A percentile compares a stretch with the other conserved stretches of the same genome.
phyloP scores from a whole-genome alignment of 2,888 invertebrate species.

The Ectemnius lituratus region DNA sequence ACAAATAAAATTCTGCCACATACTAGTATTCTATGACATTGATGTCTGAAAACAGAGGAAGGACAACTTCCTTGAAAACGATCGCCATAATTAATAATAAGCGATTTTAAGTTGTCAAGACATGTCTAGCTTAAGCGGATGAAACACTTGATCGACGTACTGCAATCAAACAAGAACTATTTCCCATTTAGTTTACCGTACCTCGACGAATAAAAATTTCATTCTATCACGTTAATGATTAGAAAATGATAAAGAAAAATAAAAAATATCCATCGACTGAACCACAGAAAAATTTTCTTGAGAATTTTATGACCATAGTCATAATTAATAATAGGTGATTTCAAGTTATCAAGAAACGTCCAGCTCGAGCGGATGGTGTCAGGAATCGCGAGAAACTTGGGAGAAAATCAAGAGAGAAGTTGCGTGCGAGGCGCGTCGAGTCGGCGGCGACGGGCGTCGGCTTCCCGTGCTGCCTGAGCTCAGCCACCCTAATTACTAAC shows the following conservation, averaged over 20 bases:
- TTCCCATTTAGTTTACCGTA: too few species aligned
- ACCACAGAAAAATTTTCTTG: not conserved
- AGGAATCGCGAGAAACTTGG: constrained; percentile 28
- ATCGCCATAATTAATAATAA: constrained; percentile 39
- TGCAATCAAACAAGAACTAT: too few species aligned
- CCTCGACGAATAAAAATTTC: too few species aligned
- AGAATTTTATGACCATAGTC: too few species aligned
- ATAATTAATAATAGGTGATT: constrained; percentile 40
- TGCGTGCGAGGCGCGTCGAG: constrained; percentile 54
- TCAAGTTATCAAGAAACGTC: constrained; percentile 32
- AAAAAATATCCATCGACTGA: too few species aligned
- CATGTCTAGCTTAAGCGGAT: constrained; percentile 23
- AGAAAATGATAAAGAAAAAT: too few species aligned
- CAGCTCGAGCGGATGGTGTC: constrained; percentile 26
- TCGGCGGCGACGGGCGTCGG: constrained; percentile 13
- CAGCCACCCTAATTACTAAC: constrained; percentile 71
- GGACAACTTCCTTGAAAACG: constrained; percentile 1
- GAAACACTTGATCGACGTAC: not conserved
- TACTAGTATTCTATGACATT: too few species aligned
- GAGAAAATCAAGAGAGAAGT: constrained; percentile 51
- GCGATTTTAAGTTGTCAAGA: constrained; percentile 34
- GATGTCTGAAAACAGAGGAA: too few species aligned
- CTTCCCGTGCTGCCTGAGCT: constrained; percentile 41
- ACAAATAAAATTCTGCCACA: too few species aligned
- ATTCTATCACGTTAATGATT: too few species aligned